A percentile compares a stretch with the other conserved stretches of the same genome.
These are phyloP conservation scores for Potamarius usumacintae DNA, from an alignment of 2,113 vertebrate species.

Conservation along the genomic window DNA sequence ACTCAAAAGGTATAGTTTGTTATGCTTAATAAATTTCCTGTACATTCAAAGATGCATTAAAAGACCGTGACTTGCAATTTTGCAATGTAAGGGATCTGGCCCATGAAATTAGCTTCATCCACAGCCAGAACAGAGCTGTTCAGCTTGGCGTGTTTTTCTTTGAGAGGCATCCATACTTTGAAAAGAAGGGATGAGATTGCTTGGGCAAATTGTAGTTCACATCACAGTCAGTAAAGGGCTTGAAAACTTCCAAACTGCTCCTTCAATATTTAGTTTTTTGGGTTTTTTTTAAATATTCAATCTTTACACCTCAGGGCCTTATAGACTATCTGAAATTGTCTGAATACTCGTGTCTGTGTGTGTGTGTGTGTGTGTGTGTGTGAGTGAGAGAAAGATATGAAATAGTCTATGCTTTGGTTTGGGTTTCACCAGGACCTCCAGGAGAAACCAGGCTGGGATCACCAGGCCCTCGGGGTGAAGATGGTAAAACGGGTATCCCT, in stretches of 20 bases:
- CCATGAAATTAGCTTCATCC: not conserved
- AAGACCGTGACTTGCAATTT: not conserved
- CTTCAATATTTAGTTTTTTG: not conserved
- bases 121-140: not conserved
- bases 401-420: not conserved
- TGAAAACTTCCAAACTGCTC: not conserved
- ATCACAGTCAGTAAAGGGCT: not conserved
- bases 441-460: conserved; percentile 77
- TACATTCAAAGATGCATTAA: not conserved
- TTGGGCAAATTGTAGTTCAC: not conserved
- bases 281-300: not conserved
- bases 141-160: not conserved
- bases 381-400: not conserved
- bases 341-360: not conserved
- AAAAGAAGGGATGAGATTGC: not conserved
- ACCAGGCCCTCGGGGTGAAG: conserved; percentile 71
- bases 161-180: not conserved
- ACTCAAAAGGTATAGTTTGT: not conserved
- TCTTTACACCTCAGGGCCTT: not conserved
- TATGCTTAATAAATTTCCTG: not conserved
- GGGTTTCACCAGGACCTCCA: conserved; percentile 69
- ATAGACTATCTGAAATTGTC: not conserved
- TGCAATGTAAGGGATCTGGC: not conserved
- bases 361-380: not conserved
- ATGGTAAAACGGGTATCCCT: conserved; percentile 71